Evolutionary conservation across 2,113 vertebrate genomes (phyloP), one percentile per base, ranked within the genome.

Genomic region (Gnathonemus longibarbis): DNA sequence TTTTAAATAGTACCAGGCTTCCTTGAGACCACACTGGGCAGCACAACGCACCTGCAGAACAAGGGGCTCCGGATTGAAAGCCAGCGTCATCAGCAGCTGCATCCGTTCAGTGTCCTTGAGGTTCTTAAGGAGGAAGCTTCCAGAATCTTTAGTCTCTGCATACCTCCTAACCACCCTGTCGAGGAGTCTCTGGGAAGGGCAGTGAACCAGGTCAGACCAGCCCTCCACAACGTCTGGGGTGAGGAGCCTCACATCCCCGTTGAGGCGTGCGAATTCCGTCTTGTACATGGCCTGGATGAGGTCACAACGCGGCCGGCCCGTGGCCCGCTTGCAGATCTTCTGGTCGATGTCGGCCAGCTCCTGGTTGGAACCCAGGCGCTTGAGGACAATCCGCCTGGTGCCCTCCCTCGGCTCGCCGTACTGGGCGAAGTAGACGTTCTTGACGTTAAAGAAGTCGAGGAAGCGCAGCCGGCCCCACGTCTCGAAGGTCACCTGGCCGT

Each of bases 131-230:
- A 99, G 94, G 94, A 99, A 99, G 95, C 98, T 99, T 94, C 98
- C 98, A 1, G 98, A 99, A 95, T 99, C 98, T 96, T 98, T 98
- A 93, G 98, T 99, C 96, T 99, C 98, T 1, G 98, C 98, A 8
- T 99, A 99, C 91, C 98, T 96, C 91, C 98, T 97, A 89, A 99
- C 98, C 91, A 99, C 96, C 52, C 98, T 97, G 95, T 99, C 98
- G 90, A 99, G 97, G 92, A 99, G 95, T 94, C 98, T 97, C 96
- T 99, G 98, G 88, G 98, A 99, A 56, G 98, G 98, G 94, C 98
- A 99, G 94, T 99, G 98, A 93, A 99, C 98, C 93, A 99, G 95
- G 94, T 99, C 98, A 6, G 98, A 99, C 98, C 98, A 99, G 90
- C 98, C 98, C 94, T 99, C 98, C 93, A 99, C 98, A 77, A 98